phyloP scores from a whole-genome alignment of 2,797 vertebrate genomes.

The Margarornis squamiger region DNA sequence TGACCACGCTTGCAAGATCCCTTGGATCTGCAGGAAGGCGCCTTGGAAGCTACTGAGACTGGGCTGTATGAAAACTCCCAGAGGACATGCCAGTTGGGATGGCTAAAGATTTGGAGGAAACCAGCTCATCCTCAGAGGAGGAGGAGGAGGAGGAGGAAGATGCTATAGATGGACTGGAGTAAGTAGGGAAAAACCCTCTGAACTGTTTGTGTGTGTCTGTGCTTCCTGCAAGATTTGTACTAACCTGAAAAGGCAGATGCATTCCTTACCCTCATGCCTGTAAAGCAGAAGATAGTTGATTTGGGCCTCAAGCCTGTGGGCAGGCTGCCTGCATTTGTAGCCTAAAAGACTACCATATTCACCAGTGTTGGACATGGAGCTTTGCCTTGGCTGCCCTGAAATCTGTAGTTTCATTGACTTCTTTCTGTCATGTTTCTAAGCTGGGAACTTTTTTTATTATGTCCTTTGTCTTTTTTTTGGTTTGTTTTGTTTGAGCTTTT shows the following conservation, averaged over 20 bases:
- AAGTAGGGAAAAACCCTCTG: neutral
- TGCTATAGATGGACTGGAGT: conserved; percentile 69
- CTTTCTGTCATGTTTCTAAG: neutral
- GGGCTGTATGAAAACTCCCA: conserved; percentile 67
- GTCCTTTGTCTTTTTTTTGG: neutral
- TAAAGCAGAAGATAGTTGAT: neutral
- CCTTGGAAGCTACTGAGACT: conserved; percentile 41
- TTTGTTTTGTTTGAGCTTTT: neutral
- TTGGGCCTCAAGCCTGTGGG: neutral
- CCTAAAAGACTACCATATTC: neutral
- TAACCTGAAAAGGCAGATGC: neutral
- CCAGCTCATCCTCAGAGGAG: conserved; percentile 78
- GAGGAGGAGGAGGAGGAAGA: conserved; percentile 77
- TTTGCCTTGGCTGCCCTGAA: neutral
- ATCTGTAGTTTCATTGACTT: neutral
- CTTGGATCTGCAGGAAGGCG: conserved; percentile 17
- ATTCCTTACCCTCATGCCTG: accelerated
- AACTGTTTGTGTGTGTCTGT: neutral
- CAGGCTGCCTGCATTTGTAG: neutral
- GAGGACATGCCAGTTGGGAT: conserved; percentile 87
- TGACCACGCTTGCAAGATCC: conserved; percentile 41
- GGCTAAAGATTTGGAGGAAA: conserved; percentile 83
- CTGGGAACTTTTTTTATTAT: neutral
- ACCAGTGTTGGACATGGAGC: neutral
- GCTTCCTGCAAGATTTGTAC: neutral